Conservation (phyloP, 2,888 invertebrate species). For the Pheosia gnoma region DNA sequence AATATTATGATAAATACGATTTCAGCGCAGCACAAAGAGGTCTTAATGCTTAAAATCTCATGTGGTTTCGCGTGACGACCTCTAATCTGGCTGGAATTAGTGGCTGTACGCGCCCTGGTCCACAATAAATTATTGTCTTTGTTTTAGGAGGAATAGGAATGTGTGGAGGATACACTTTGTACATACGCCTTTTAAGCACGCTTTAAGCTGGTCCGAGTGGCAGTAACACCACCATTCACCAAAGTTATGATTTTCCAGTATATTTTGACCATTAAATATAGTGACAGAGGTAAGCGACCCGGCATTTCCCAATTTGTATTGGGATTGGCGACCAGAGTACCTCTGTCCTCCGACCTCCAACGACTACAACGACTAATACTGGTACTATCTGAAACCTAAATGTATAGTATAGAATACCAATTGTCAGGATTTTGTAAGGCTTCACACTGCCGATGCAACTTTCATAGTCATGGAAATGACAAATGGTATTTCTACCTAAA, state of each 20-base stretch:
- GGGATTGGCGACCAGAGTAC: no score
- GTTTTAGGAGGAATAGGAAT: constrained; percentile 53
- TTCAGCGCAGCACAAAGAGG: constrained; percentile 47
- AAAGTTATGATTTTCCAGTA: constrained; percentile 3
- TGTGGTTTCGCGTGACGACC: constrained; percentile 58
- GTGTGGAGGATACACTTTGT: constrained; percentile 50
- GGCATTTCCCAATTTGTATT: no score
- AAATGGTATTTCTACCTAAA: neutral
- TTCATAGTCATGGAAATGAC: neutral
- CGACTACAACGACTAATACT: no score
- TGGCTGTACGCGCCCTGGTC: constrained; percentile 54
- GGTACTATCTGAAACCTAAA: no score
- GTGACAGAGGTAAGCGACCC: no score
- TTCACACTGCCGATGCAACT: neutral
- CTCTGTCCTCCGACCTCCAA: no score
- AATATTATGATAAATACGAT: constrained; percentile 44
- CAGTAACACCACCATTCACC: constrained; percentile 32
- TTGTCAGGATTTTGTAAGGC: no score
- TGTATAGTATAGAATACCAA: no score
- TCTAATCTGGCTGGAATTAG: constrained; percentile 64
- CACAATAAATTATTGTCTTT: constrained; percentile 71
- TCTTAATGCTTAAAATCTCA: constrained; percentile 56
- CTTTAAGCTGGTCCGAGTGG: constrained; percentile 33
- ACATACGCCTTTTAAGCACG: constrained; percentile 48
- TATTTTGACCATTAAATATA: neutral